Evolutionary conservation across 2,113 vertebrate species (phyloP).

Genomic region (Ophthalmolycus amberensis): DNA sequence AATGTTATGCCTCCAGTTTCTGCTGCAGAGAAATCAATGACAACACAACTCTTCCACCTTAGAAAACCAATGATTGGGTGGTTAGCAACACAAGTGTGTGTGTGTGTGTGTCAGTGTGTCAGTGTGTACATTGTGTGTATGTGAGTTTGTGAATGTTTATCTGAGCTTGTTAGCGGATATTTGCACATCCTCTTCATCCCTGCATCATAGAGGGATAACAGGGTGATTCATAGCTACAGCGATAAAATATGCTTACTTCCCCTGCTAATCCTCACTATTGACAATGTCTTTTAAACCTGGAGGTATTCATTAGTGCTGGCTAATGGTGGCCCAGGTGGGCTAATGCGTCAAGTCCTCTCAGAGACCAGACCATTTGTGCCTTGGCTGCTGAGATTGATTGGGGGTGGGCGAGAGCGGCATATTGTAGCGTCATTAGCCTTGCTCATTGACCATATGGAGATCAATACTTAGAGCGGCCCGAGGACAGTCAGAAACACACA

Average conservation of each 20-base stretch:
- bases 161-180: conserved; percentile 3
- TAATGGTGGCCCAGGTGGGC: conserved; percentile 53
- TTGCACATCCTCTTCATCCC: conserved; percentile 1
- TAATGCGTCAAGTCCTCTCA: conserved; percentile 50
- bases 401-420: conserved; percentile 63
- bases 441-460: conserved; percentile 78
- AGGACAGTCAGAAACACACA: conserved; percentile 59
- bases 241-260: conserved; percentile 15
- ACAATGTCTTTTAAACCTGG: conserved; percentile 22
- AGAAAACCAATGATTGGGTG: conserved; percentile 53
- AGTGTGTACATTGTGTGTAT: neutral
- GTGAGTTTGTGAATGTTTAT: conserved; percentile 15
- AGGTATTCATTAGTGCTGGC: conserved; percentile 40
- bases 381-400: conserved; percentile 66
- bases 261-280: conserved; percentile 30
- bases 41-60: conserved; percentile 56
- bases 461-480: conserved; percentile 74
- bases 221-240: neutral
- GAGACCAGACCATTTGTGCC: conserved; percentile 52
- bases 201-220: conserved; percentile 3
- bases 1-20: conserved; percentile 71
- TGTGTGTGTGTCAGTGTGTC: neutral
- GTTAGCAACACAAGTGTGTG: conserved; percentile 28
- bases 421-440: conserved; percentile 75
- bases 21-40: conserved; percentile 79